Percentiles rank a stretch among this genome's conserved stretches.
These are phyloP conservation scores for Stichopus horrens DNA, from an alignment of 53 echinoderm and acorn worm species.

Conservation along the genomic window DNA sequence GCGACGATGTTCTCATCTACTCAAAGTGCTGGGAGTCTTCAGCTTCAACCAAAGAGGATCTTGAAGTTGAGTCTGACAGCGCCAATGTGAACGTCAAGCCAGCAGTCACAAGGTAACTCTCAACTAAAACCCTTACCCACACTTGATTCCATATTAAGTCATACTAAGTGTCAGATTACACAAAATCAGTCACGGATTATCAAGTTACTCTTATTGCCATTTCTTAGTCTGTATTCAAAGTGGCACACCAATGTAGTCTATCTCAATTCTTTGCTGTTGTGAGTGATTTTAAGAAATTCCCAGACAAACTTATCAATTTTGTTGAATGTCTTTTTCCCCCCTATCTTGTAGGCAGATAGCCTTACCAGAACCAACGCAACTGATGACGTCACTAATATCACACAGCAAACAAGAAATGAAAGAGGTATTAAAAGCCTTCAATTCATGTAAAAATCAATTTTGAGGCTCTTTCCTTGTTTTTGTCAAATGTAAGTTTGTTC, in stretches of 20 bases:
- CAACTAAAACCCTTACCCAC: no score
- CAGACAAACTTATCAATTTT: no score
- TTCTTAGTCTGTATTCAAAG: no score
- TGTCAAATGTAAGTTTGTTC: no score
- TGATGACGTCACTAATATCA: constrained; percentile 71
- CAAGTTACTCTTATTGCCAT: no score
- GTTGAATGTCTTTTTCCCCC: background rate
- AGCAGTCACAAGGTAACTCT: background rate
- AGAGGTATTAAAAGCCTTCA: constrained; percentile 60
- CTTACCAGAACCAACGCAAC: constrained; percentile 78
- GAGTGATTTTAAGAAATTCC: no score
- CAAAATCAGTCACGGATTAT: no score
- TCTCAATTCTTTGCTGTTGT: no score
- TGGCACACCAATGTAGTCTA: no score
- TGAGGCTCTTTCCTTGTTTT: background rate
- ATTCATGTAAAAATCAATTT: background rate
- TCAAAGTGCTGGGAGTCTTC: constrained; percentile 82
- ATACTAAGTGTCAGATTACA: no score
- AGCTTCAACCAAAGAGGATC: constrained; percentile 20
- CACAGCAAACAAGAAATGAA: constrained; percentile 82
- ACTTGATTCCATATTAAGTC: no score
- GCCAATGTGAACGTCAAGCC: background rate
- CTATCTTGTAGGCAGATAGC: constrained; percentile 49
- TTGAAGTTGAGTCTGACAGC: background rate
- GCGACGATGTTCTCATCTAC: constrained; percentile 72